phyloP scores from a whole-genome alignment of 2,888 invertebrate genomes.

The Polydesmus complanatus region DNA sequence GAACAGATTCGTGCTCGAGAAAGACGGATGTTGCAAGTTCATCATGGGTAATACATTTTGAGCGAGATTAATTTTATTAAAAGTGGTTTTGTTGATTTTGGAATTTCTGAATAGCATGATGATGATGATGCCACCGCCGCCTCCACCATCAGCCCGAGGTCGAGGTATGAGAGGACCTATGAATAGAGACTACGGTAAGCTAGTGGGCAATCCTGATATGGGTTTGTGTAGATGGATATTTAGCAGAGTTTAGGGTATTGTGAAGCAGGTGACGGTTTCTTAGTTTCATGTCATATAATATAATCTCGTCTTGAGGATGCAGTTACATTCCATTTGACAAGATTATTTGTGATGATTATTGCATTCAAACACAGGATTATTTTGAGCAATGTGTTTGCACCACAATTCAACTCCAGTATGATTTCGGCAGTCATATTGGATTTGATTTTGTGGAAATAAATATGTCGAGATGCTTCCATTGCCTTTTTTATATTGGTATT shows the following conservation, averaged over 20 bases:
- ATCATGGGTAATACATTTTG: conserved; percentile 16
- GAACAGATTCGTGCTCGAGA: conserved; percentile 82
- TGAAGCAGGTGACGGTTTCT: not conserved
- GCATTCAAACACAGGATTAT: no score
- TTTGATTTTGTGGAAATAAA: not conserved
- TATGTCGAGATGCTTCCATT: not conserved
- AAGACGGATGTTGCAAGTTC: conserved; percentile 54
- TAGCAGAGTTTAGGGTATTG: not conserved
- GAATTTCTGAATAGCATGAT: conserved; percentile 17
- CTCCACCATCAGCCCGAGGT: conserved; percentile 27
- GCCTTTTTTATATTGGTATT: not conserved
- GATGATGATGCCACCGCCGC: conserved; percentile 44
- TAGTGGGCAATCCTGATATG: not conserved
- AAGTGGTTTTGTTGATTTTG: not conserved
- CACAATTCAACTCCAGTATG: not conserved
- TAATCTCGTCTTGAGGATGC: not conserved
- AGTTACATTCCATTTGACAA: not conserved
- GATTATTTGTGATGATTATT: not conserved
- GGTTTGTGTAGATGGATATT: not conserved
- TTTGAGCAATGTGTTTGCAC: not conserved
- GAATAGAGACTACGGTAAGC: not conserved
- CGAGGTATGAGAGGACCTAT: conserved; percentile 19
- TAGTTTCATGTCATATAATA: not conserved
- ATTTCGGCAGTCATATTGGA: not conserved
- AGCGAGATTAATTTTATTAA: not conserved